Evolutionary conservation across 2,797 vertebrate species (phyloP).

Genomic region (Gallinago stenura): DNA sequence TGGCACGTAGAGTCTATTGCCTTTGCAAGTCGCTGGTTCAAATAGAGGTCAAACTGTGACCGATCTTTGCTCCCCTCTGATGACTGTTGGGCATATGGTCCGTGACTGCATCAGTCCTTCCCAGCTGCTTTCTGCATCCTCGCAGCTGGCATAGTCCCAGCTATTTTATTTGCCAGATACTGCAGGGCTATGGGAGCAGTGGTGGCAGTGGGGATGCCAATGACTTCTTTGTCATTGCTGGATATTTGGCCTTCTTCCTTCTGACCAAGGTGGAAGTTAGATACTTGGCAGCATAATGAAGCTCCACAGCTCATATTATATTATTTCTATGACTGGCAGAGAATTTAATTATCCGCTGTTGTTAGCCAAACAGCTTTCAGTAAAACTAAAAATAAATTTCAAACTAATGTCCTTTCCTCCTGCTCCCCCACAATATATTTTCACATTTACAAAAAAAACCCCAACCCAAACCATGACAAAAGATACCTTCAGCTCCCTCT

Average conservation of each 20-base stretch:
- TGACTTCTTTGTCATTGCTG: conserved; percentile 21
- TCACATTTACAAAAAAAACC: background rate
- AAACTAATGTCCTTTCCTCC: background rate
- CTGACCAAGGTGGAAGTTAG: background rate
- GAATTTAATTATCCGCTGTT: background rate
- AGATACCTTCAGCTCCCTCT: background rate
- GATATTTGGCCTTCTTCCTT: background rate
- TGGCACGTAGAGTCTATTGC: background rate
- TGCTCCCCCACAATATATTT: background rate
- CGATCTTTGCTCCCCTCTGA: background rate
- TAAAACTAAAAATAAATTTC: conserved; percentile 1
- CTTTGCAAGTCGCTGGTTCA: background rate
- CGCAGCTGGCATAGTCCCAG: background rate
- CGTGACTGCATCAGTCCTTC: background rate
- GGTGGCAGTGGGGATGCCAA: background rate
- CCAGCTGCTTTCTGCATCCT: background rate
- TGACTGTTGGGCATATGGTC: background rate
- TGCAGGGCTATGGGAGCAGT: background rate
- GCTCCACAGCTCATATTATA: background rate
- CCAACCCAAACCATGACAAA: background rate
- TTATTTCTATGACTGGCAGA: background rate
- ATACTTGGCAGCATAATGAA: background rate
- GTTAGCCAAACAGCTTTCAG: conserved; percentile 3
- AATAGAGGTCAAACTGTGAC: background rate
- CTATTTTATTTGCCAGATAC: background rate